A percentile compares a stretch with the other conserved stretches of the same genome.
phyloP scores from a whole-genome alignment of 2,797 vertebrate species.

The Podarcis lilfordi region DNA sequence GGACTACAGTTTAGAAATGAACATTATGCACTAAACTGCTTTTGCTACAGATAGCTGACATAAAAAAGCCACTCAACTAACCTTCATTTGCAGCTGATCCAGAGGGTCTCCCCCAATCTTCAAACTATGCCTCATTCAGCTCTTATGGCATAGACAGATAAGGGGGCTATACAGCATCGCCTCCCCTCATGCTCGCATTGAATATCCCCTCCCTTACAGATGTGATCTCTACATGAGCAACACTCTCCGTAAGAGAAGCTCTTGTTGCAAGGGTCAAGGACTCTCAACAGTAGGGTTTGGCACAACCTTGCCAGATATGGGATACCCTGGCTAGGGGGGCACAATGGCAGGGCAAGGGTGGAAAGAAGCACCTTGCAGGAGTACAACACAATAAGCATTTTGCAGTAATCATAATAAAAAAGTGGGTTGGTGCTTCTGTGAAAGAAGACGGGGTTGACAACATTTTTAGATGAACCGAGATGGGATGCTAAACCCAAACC shows the following conservation, averaged over 20 bases:
- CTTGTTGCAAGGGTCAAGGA: not conserved
- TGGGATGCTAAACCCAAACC: not conserved
- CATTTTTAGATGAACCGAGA: not conserved
- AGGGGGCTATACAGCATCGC: not conserved
- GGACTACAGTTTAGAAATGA: constrained; percentile 19
- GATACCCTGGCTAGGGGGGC: not conserved
- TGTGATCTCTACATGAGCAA: not conserved
- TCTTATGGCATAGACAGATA: not conserved
- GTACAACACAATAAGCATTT: not conserved
- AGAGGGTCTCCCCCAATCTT: not conserved
- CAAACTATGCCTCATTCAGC: not conserved
- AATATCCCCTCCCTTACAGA: not conserved
- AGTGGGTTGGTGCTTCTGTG: not conserved
- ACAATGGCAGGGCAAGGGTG: not conserved
- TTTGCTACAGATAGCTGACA: not conserved
- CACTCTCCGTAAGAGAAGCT: not conserved
- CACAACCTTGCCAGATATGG: not conserved
- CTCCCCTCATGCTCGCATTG: not conserved
- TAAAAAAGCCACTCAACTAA: constrained; percentile 1
- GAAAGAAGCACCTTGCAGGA: not conserved
- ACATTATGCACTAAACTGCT: not conserved
- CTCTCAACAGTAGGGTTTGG: not conserved
- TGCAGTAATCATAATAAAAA: not conserved
- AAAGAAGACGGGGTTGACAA: not conserved
- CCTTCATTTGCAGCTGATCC: constrained; percentile 17